Conservation (phyloP, 2,113 vertebrate species). For the Amazona vittata region DNA sequence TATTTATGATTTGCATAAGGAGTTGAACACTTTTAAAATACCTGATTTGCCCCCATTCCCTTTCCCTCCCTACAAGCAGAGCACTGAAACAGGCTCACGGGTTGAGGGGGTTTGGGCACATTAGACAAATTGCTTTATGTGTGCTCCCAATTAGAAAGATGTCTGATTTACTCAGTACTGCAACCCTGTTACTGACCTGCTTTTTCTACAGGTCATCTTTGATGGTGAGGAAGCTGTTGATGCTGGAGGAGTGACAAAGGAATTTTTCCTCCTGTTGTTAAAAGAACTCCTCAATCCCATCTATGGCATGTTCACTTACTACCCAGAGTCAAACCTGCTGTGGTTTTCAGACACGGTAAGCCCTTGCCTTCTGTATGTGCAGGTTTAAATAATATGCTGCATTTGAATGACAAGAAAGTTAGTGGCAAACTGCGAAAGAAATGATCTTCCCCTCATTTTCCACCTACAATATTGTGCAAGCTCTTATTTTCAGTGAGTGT, state of each 20-base stretch:
- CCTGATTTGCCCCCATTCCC: background rate
- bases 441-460: background rate
- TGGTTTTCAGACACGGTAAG: constrained; percentile 98
- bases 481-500: background rate
- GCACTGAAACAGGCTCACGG: background rate
- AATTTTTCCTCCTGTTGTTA: constrained; percentile 93
- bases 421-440: background rate
- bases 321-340: constrained; percentile 92
- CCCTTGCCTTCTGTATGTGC: background rate
- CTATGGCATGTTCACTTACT: constrained; percentile 96
- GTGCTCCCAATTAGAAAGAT: background rate
- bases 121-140: background rate
- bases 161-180: background rate
- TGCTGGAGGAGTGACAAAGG: constrained; percentile 94
- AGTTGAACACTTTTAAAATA: background rate
- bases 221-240: constrained; percentile 96
- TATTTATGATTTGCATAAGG: background rate
- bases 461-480: background rate
- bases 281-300: constrained; percentile 95
- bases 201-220: constrained; percentile 87
- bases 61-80: background rate
- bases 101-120: background rate
- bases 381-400: background rate
- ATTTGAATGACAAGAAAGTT: background rate
- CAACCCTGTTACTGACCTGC: background rate